Conservation (phyloP, 2,888 invertebrate genomes). For the Tolmerus cingulatus region DNA sequence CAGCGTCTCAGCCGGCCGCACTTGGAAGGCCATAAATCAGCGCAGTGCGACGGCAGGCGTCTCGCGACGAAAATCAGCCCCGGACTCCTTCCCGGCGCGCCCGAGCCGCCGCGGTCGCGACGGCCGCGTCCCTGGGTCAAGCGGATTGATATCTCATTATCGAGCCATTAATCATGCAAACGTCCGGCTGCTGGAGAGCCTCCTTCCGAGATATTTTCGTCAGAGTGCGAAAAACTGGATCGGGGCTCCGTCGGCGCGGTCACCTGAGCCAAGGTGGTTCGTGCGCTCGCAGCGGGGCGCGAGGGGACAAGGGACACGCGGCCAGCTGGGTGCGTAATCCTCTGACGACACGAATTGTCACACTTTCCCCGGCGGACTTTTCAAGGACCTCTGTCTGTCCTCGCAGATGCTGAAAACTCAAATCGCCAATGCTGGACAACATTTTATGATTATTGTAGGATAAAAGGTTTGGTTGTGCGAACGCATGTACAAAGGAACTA, state of each 20-base stretch:
- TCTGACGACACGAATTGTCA: constrained; percentile 39
- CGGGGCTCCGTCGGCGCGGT: not conserved
- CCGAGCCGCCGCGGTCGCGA: not conserved
- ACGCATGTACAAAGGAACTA: too few species aligned
- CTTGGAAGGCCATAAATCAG: constrained; percentile 44
- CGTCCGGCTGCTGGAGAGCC: not conserved
- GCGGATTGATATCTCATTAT: constrained; percentile 46
- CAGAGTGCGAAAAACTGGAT: constrained; percentile 26
- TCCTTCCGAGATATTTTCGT: constrained; percentile 44
- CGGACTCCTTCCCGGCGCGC: constrained; percentile 7
- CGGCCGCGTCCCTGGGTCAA: not conserved
- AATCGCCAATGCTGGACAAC: not conserved
- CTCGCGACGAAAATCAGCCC: not conserved
- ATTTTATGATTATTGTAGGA: not conserved
- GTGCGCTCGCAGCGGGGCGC: constrained; percentile 29
- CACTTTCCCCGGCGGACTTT: not conserved
- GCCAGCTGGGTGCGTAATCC: constrained; percentile 33
- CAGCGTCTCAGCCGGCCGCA: not conserved
- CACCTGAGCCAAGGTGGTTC: not conserved
- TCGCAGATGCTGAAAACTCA: not conserved
- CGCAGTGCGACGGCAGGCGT: not conserved
- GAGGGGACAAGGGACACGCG: not conserved
- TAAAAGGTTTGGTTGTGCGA: too few species aligned
- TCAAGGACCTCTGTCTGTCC: not conserved
- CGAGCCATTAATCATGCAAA: constrained; percentile 44